Evolutionary conservation across 2,797 vertebrate species (phyloP).

Genomic region (Chrosomus eos): DNA sequence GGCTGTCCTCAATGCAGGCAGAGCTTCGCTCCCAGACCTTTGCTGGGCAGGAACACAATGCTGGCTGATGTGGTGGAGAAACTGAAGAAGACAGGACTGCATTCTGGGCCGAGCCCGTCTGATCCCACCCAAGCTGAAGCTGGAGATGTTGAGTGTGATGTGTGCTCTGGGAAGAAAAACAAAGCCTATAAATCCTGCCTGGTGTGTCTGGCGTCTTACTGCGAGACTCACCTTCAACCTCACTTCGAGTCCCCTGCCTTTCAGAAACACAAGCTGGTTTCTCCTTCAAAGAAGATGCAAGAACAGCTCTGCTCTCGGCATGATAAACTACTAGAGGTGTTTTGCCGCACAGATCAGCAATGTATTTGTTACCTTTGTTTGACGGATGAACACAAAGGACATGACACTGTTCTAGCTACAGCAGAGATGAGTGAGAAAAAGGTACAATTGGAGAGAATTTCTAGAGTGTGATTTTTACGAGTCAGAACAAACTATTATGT

Average conservation of each 20-base stretch:
- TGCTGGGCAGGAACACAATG: slow-evolving; percentile 78
- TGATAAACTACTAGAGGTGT: slow-evolving; percentile 88
- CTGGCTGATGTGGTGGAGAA: slow-evolving; percentile 79
- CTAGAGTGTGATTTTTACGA: not conserved
- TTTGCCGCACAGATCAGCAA: slow-evolving; percentile 80
- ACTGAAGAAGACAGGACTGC: slow-evolving; percentile 69
- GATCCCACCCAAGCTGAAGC: slow-evolving; percentile 60
- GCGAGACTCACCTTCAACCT: slow-evolving; percentile 85
- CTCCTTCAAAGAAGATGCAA: slow-evolving; percentile 78
- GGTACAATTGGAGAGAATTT: slow-evolving; percentile 71
- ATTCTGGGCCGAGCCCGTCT: not conserved
- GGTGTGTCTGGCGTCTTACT: slow-evolving; percentile 94
- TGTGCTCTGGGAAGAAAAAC: slow-evolving; percentile 79
- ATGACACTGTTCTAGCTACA: slow-evolving; percentile 75
- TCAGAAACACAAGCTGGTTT: slow-evolving; percentile 85
- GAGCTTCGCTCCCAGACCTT: slow-evolving; percentile 77
- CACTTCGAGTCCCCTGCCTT: slow-evolving; percentile 88
- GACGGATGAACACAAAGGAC: slow-evolving; percentile 83
- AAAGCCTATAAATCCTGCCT: slow-evolving; percentile 87
- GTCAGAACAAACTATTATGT: not conserved
- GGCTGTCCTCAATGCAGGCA: slow-evolving; percentile 79
- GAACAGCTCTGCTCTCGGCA: slow-evolving; percentile 84
- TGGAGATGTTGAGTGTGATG: slow-evolving; percentile 82
- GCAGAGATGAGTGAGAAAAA: slow-evolving; percentile 79
- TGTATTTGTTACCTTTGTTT: slow-evolving; percentile 92